Evolutionary conservation across 2,797 vertebrate species (phyloP), one percentile per base, ranked within the genome.

Genomic region (Xiphorhynchus erythropygius): DNA sequence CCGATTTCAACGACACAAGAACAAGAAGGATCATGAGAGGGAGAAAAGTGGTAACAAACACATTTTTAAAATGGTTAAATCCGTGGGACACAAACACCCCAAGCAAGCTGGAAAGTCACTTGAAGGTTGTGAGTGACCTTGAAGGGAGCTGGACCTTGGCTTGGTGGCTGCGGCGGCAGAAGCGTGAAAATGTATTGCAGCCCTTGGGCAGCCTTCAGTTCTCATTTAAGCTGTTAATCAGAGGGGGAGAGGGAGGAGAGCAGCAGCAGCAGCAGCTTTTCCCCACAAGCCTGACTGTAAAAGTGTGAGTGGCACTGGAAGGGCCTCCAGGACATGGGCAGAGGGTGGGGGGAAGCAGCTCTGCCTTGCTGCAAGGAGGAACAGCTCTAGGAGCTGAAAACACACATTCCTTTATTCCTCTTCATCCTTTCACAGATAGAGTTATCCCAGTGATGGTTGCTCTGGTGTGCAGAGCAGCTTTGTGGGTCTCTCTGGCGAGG

Each of bases 221-320:
- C 83, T 90, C 90, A 84, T 96, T 94, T 85, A 41, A 74, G 75
- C 69, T 90, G 92, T 93, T 96, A 89, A 94, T 90, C 88, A 91
- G 85, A 91, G 55, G 21, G 44, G 62, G 55, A 84, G 73, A 83
- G 39, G 56, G 64, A 90, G 83, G 57, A 76, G 73, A 92, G 60
- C 63, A 53, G 81, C 74, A 65, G 60, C 68, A 37, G 65, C 23
- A 4, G 7, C 76, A 57, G 88, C 60, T 64, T 82, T 60, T 10
- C 76, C 57, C 80, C 0, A 0, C 0, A 0, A 95, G 65, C 76
- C 71, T 69, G 80, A 6, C 65, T 63, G 46, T 37, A 41, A 24
- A 81, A 90, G 73, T 30, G 70, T 78, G 52, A 89, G 83, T 49
- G 57, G 87, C 70, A 30, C 65, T 53, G 77, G 70, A 91, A 78